Evolutionary conservation across 2,797 vertebrate genomes (phyloP).

Genomic region (Sebastes diploproa): DNA sequence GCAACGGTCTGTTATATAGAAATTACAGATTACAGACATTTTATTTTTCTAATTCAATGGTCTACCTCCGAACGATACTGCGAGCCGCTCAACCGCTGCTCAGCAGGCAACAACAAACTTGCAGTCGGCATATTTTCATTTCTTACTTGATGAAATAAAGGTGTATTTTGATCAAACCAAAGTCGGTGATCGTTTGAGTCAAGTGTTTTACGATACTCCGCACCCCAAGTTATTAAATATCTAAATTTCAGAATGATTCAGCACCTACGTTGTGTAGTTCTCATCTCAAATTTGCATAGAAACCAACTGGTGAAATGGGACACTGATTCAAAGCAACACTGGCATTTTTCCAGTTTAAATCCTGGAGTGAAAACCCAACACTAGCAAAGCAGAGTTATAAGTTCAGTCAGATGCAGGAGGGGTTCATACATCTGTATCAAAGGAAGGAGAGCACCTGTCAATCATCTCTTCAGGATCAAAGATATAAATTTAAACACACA

Average conservation of each 20-base stretch:
- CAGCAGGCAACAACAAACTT: too few relatives aligned
- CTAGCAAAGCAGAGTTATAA: neutral
- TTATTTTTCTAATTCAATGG: too few relatives aligned
- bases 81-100: too few relatives aligned
- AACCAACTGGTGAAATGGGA: neutral
- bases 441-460: constrained; percentile 21
- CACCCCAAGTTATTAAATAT: neutral
- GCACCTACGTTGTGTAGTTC: neutral
- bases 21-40: too few relatives aligned
- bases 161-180: too few relatives aligned
- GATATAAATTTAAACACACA: constrained; percentile 5
- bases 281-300: neutral
- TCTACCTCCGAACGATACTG: too few relatives aligned
- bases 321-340: neutral
- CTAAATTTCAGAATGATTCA: neutral
- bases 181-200: too few relatives aligned
- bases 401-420: neutral
- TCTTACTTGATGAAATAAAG: too few relatives aligned
- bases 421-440: constrained; percentile 17
- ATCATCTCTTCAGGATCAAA: constrained; percentile 38
- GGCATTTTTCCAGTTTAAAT: neutral
- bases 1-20: too few relatives aligned
- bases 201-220: too few relatives aligned
- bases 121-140: too few relatives aligned
- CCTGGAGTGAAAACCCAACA: neutral